phyloP scores from a whole-genome alignment of 2,797 vertebrate genomes.

The Manis javanica region DNA sequence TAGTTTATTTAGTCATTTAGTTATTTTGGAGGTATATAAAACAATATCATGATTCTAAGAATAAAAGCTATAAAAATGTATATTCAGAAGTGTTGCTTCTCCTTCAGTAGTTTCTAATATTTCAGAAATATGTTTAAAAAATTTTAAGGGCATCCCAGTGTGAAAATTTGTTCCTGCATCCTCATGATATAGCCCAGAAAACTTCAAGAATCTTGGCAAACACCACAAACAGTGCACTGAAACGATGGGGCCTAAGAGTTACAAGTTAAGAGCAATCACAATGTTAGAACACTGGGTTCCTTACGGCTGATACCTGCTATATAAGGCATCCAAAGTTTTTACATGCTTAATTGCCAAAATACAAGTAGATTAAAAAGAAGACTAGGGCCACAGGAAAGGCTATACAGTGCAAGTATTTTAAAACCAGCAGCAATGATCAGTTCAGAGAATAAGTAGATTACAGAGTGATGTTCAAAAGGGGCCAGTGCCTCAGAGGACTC shows the following conservation, averaged over 20 bases:
- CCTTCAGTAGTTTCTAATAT: background rate
- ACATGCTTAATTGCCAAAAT: background rate
- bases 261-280: background rate
- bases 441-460: background rate
- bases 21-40: background rate
- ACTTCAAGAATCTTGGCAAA: background rate
- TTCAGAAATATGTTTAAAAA: background rate
- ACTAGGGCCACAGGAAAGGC: background rate
- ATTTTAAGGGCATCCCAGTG: background rate
- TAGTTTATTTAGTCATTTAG: background rate
- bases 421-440: background rate
- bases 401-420: too few species aligned
- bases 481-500: background rate
- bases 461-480: background rate
- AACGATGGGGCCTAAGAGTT: background rate
- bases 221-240: background rate
- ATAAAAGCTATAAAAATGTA: background rate
- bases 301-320: background rate
- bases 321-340: background rate
- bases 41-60: background rate
- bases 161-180: background rate
- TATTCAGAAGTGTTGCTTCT: background rate
- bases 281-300: background rate
- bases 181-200: constrained; percentile 4
- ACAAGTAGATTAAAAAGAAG: background rate